Evolutionary conservation across 2,113 vertebrate species (phyloP).

Genomic region (Xenopus tropicalis): DNA sequence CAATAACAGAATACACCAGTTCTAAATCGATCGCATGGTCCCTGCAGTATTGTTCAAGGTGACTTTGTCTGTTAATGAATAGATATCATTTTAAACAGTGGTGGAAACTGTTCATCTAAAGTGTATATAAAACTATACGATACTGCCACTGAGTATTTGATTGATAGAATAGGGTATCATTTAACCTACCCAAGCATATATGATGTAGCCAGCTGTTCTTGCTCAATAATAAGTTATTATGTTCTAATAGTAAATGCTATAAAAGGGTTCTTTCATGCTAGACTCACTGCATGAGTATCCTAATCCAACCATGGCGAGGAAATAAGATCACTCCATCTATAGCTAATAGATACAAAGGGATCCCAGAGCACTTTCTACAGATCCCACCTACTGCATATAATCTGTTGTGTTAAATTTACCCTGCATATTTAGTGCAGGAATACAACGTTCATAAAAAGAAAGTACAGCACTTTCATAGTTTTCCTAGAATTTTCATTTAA

Average conservation of each 20-base stretch:
- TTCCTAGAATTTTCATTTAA: conserved; percentile 17
- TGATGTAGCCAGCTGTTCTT: neutral
- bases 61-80: neutral
- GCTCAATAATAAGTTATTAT: neutral
- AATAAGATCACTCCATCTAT: conserved; percentile 8
- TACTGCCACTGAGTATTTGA: conserved; percentile 18
- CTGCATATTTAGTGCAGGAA: conserved; percentile 29
- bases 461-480: conserved; percentile 22
- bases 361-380: neutral
- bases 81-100: neutral
- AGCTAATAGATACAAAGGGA: conserved; percentile 25
- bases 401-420: conserved; percentile 20
- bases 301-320: conserved; percentile 23
- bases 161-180: conserved; percentile 10
- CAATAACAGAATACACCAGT: too few relatives aligned
- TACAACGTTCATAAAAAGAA: conserved; percentile 32
- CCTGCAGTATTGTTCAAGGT: neutral
- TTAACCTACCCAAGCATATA: neutral
- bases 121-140: conserved; percentile 17
- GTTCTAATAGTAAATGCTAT: too few relatives aligned
- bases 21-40: neutral
- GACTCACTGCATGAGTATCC: conserved; percentile 24
- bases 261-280: conserved; percentile 10
- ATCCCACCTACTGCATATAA: neutral
- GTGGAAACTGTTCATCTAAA: conserved; percentile 3